Evolutionary conservation across 1,140 invertebrate species (phyloP).

Genomic region (Nephila pilipes): DNA sequence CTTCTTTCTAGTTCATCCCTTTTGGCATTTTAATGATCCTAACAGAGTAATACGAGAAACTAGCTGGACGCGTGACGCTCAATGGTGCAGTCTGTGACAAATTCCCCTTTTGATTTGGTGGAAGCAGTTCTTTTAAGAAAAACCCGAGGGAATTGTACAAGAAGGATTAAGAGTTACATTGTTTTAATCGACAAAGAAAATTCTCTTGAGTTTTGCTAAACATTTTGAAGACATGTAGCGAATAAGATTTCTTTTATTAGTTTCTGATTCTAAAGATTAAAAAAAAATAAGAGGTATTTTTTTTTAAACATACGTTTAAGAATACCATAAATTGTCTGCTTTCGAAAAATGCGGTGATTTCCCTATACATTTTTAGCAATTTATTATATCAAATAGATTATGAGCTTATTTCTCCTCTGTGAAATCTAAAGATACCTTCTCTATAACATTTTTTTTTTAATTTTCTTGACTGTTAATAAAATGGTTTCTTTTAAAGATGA

Average conservation of each 20-base stretch:
- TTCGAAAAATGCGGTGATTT: no score
- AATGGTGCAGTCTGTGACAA: conserved; percentile 9
- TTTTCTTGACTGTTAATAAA: no score
- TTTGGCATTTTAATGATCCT: conserved; percentile 65
- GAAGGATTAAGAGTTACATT: conserved; percentile 17
- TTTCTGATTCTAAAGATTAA: background rate
- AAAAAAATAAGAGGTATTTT: background rate
- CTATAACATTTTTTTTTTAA: no score
- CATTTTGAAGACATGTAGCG: background rate
- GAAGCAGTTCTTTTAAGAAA: background rate
- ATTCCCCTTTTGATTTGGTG: conserved; percentile 17
- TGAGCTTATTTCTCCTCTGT: no score
- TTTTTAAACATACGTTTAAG: no score
- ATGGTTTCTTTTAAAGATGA: no score
- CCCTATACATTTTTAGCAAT: no score
- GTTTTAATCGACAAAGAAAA: conserved; percentile 46
- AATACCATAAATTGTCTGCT: no score
- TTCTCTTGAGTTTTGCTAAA: background rate
- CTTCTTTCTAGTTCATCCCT: conserved; percentile 1
- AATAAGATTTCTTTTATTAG: background rate
- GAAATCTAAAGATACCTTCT: no score
- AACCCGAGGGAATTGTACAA: conserved; percentile 18
- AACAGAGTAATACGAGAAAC: conserved; percentile 43
- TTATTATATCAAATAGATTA: no score
- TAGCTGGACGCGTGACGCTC: conserved; percentile 17